These are phyloP conservation scores for Gambusia yucatana DNA, from an alignment of 2,797 vertebrate genomes.

Conservation along the genomic window DNA sequence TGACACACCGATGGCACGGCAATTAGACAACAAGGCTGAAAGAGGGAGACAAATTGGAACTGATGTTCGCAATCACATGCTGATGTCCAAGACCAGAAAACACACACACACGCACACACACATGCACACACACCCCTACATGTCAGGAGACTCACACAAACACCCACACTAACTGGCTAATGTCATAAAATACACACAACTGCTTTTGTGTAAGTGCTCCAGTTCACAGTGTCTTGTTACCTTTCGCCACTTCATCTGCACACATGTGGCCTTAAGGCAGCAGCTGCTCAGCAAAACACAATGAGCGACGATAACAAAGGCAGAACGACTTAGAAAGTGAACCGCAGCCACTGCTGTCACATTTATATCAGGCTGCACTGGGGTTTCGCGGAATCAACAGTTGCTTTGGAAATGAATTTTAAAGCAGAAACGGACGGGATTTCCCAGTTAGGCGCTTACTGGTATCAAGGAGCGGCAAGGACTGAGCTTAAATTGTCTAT, in stretches of 20 bases:
- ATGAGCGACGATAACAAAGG: constrained; percentile 55
- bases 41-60: constrained; percentile 75
- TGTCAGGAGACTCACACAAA: background rate
- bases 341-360: constrained; percentile 40
- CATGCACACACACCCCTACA: constrained; percentile 12
- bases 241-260: constrained; percentile 33
- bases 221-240: constrained; percentile 30
- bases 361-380: constrained; percentile 20
- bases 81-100: constrained; percentile 52
- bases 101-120: background rate
- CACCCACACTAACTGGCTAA: constrained; percentile 28
- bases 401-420: background rate
- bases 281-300: constrained; percentile 62
- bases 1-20: constrained; percentile 72
- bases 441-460: background rate
- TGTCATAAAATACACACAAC: constrained; percentile 49
- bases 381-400: background rate
- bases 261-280: constrained; percentile 47
- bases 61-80: constrained; percentile 74
- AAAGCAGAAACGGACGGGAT: background rate
- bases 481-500: background rate
- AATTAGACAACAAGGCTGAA: constrained; percentile 75
- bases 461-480: background rate
- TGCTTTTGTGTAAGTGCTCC: constrained; percentile 37
- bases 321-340: constrained; percentile 44